Evolutionary conservation across 2,888 invertebrate species (phyloP).

Genomic region (Drosophila greeni): DNA sequence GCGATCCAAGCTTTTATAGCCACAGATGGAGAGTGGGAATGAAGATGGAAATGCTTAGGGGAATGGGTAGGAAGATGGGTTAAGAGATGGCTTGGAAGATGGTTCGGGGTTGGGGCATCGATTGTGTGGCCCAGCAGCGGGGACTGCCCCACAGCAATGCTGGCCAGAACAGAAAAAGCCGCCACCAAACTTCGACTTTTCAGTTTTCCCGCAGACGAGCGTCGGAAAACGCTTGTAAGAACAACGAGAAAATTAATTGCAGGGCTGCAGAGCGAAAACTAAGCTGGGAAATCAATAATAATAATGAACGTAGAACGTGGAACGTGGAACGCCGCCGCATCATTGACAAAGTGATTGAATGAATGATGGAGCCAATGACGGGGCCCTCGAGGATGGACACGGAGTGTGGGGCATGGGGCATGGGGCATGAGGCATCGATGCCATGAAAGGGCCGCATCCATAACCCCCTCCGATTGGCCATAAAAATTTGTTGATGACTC

Average conservation of each 20-base stretch:
- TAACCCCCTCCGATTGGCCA: constrained; percentile 36
- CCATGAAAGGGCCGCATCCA: constrained; percentile 36
- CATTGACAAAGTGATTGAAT: constrained; percentile 73
- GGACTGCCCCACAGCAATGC: constrained; percentile 48
- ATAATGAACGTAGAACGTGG: constrained; percentile 61
- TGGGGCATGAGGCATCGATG: constrained; percentile 13
- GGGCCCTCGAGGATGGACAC: not conserved
- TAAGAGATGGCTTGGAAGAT: not conserved
- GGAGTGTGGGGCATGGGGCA: constrained; percentile 3
- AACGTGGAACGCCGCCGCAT: constrained; percentile 46
- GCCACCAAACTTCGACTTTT: constrained; percentile 45
- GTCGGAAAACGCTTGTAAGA: constrained; percentile 3
- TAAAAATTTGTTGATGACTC: constrained; percentile 60
- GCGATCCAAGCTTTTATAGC: constrained; percentile 63
- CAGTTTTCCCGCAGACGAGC: constrained; percentile 25
- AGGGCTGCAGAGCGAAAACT: constrained; percentile 56
- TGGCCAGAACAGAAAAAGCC: constrained; percentile 34
- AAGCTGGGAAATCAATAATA: constrained; percentile 72
- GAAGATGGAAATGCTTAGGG: not conserved
- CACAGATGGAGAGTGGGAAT: constrained; percentile 14
- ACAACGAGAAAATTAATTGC: constrained; percentile 66
- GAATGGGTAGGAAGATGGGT: not conserved
- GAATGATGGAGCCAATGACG: constrained; percentile 51
- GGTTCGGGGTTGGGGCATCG: constrained; percentile 11
- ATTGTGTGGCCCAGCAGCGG: constrained; percentile 28